Base-by-base conservation (phyloP, 1,140 invertebrate genomes). In the Trichonephila clavata region DNA sequence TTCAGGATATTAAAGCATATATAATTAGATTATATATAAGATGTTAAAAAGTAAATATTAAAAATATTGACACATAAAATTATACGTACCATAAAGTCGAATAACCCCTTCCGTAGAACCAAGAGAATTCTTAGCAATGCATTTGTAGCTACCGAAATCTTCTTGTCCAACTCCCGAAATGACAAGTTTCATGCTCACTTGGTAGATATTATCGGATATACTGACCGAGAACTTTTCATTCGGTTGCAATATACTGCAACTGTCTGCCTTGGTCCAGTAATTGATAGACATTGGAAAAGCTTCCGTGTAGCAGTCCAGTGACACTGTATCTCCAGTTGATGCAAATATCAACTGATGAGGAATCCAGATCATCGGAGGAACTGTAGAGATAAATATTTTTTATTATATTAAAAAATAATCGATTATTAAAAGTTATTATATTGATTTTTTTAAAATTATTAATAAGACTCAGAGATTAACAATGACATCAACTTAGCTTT, bases 21-120 rank as follows among this genome's bases (percentile, higher is more conserved):
- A 39, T 1, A 39, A 39, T 3, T 39, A 39, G 2, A 5, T 50
- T 50, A 50, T 5, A 50, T 50, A 0, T 50, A 13, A 50, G 50
- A 50, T 50, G 10, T 5, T 39, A 20, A 77, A 6, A 16, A 32
- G 71, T 20, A 10, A 77, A 39, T 6, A 6, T 77, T 39, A 18
- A 14, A 77, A 20, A 18, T 63, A 63, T 63, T 65, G 2, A 27
- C 6, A 24, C n/a, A 24, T 68, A 24, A 16, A 8, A 8, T 7
- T 6, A n/a, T 7, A 93, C 98, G 98, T 97, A 98, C 98, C 98
- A 95, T 98, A 99, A 77, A 99, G 96, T 95, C 98, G 97, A 95
- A 99, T 99, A 71, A 97, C 97, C 80, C 98, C 98, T 95, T 99
- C 98, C 10, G 98, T 99, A 95, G 98, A 98, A 93, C 98, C 98